A percentile compares a stretch with the other conserved stretches of the same genome.
These are phyloP conservation scores for Eonycteris spelaea DNA, from an alignment of 2,113 vertebrate genomes.

Conservation along the genomic window DNA sequence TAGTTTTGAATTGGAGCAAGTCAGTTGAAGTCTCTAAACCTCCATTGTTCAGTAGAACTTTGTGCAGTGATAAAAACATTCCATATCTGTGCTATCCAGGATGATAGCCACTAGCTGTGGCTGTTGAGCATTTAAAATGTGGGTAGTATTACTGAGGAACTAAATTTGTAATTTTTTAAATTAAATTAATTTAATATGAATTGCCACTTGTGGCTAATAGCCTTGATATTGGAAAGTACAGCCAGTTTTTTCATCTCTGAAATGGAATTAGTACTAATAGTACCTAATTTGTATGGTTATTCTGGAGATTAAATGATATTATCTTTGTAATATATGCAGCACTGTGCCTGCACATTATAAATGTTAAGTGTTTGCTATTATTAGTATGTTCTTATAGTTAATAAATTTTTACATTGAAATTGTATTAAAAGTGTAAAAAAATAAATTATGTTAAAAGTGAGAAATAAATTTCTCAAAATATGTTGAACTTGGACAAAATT, in stretches of 20 bases:
- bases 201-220: neutral
- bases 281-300: neutral
- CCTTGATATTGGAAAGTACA: neutral
- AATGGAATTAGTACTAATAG: neutral
- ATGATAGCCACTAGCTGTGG: neutral
- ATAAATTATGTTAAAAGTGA: conserved; percentile 62
- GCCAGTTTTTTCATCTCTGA: neutral
- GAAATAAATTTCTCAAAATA: conserved; percentile 70
- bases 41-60: neutral
- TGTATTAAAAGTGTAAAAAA: conserved; percentile 1
- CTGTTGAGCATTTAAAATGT: neutral
- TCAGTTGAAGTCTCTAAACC: neutral
- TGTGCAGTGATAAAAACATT: neutral
- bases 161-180: conserved; percentile 15
- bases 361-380: conserved; percentile 14
- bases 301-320: neutral
- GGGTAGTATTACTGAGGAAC: neutral
- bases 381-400: conserved; percentile 65
- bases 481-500: conserved; percentile 9
- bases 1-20: neutral
- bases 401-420: conserved; percentile 8
- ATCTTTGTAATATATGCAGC: neutral
- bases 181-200: conserved; percentile 7
- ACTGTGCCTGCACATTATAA: neutral
- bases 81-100: neutral